Percentiles rank a stretch among this genome's conserved stretches.
Conservation (phyloP, 1,140 invertebrate species). For the Zaprionus ornatus region DNA sequence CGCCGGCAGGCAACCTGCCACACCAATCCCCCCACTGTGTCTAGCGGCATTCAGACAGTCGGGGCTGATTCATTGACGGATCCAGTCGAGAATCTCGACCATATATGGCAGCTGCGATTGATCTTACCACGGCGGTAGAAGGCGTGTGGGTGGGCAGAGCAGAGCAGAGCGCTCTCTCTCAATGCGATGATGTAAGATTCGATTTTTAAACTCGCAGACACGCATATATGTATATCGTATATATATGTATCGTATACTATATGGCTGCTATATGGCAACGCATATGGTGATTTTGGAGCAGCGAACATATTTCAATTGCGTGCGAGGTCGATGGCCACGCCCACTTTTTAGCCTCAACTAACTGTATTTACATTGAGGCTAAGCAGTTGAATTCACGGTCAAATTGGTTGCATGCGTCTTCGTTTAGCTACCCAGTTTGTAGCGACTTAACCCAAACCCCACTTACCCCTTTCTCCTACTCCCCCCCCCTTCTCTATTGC, state of each 20-base stretch:
- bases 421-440: background rate
- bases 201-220: constrained; percentile 23
- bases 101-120: constrained; percentile 29
- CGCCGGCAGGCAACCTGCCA: constrained; percentile 29
- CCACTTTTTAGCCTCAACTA: constrained; percentile 55
- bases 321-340: constrained; percentile 67
- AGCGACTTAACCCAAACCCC: background rate
- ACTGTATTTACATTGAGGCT: constrained; percentile 35
- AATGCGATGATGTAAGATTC: constrained; percentile 66
- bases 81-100: constrained; percentile 8
- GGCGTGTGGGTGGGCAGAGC: background rate
- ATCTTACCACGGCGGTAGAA: constrained; percentile 15
- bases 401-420: constrained; percentile 53
- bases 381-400: constrained; percentile 62
- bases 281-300: constrained; percentile 1
- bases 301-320: constrained; percentile 50
- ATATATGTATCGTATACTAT: background rate
- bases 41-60: constrained; percentile 30
- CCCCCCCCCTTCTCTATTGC: background rate
- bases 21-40: constrained; percentile 4
- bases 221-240: background rate
- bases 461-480: constrained; percentile 11
- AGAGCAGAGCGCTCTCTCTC: too few species aligned
- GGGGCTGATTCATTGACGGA: constrained; percentile 27
- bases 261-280: background rate